Conservation (phyloP, 2,888 invertebrate genomes). For the Dolichopus griseipennis region DNA sequence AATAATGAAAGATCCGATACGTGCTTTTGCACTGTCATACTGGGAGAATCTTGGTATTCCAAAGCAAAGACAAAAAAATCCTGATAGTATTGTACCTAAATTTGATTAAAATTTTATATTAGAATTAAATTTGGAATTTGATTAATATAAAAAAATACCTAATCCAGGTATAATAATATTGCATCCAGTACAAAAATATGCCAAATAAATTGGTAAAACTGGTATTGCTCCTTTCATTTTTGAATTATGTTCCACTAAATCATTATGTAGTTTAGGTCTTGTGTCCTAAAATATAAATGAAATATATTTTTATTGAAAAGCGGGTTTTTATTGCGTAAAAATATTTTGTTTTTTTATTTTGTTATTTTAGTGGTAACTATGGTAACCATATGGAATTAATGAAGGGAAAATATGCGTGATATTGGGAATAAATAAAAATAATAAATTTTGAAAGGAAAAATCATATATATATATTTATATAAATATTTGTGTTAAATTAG, state of each 20-base stretch:
- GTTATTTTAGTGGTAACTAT: background rate
- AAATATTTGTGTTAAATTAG: too few relatives aligned
- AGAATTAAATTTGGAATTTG: background rate
- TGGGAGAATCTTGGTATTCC: slow-evolving; percentile 82
- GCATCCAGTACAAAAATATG: slow-evolving; percentile 78
- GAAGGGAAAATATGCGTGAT: too few relatives aligned
- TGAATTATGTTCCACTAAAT: slow-evolving; percentile 72
- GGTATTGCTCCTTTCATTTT: slow-evolving; percentile 89
- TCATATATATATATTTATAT: too few relatives aligned
- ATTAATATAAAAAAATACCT: slow-evolving; percentile 46
- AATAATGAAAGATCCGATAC: slow-evolving; percentile 74
- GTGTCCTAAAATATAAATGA: slow-evolving; percentile 50
- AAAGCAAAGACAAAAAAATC: slow-evolving; percentile 77
- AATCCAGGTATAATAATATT: slow-evolving; percentile 71
- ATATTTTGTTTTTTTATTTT: background rate
- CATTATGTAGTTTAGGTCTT: slow-evolving; percentile 64
- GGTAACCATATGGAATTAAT: background rate
- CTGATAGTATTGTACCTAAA: slow-evolving; percentile 82
- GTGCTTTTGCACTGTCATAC: slow-evolving; percentile 64
- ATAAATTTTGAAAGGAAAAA: too few relatives aligned
- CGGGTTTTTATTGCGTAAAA: background rate
- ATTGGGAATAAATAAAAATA: too few relatives aligned
- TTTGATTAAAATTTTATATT: slow-evolving; percentile 20
- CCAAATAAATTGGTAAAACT: slow-evolving; percentile 74
- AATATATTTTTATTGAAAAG: background rate